Conservation (phyloP, 2,888 invertebrate genomes). For the Ferrisia virgata region DNA sequence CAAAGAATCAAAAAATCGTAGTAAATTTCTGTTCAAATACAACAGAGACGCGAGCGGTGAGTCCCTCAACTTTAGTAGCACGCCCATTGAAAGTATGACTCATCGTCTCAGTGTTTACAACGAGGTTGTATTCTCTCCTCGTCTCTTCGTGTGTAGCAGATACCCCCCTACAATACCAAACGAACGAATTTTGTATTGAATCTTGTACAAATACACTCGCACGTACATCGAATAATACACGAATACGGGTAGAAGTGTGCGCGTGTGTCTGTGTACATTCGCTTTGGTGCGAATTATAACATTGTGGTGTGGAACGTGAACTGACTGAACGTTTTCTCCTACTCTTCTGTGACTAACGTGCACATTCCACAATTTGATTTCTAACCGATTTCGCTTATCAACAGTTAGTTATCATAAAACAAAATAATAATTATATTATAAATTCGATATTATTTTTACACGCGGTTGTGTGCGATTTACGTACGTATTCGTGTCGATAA, state of each 20-base stretch:
- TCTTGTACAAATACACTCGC: neutral
- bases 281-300: neutral
- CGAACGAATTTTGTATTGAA: neutral
- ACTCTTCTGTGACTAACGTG: neutral
- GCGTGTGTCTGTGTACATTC: neutral
- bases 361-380: slow-evolving; percentile 19
- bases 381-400: slow-evolving; percentile 25
- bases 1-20: neutral
- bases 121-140: neutral
- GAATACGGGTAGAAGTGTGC: neutral
- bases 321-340: neutral
- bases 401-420: neutral
- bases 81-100: slow-evolving; percentile 5
- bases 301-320: neutral
- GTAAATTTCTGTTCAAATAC: neutral
- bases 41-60: neutral
- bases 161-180: neutral
- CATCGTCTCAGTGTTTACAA: slow-evolving; percentile 12
- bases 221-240: neutral
- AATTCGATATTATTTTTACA: neutral
- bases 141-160: neutral
- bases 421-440: neutral
- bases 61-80: neutral
- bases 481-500: neutral
- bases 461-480: neutral